Conservation (phyloP, 2,888 invertebrate species). For the Crocallis elinguaria region DNA sequence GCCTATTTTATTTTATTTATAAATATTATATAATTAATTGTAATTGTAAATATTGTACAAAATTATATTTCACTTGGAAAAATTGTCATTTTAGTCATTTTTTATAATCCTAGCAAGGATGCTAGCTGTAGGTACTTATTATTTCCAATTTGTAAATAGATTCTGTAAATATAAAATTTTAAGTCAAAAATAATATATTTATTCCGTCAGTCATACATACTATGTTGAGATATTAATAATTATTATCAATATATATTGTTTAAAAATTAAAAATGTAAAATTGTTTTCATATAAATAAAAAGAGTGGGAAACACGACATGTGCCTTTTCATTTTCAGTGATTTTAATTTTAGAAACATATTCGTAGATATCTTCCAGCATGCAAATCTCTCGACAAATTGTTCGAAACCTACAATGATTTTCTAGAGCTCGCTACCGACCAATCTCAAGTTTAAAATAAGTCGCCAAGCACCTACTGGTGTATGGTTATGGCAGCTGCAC, state of each 20-base stretch:
- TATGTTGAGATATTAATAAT: constrained; percentile 62
- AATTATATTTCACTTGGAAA: constrained; percentile 36
- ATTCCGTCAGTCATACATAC: constrained; percentile 77
- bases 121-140: constrained; percentile 56
- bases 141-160: constrained; percentile 68
- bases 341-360: too few species aligned
- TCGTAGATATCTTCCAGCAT: too few species aligned
- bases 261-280: constrained; percentile 76
- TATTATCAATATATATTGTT: constrained; percentile 77
- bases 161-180: constrained; percentile 69
- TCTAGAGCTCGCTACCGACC: too few species aligned
- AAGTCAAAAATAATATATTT: constrained; percentile 70
- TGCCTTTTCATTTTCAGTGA: too few species aligned
- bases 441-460: too few species aligned
- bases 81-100: constrained; percentile 44
- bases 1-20: background rate
- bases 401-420: too few species aligned
- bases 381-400: too few species aligned
- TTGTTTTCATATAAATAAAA: constrained; percentile 82
- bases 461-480: too few species aligned
- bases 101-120: constrained; percentile 62
- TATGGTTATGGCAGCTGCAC: too few species aligned
- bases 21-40: background rate
- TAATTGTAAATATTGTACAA: constrained; percentile 77
- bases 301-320: constrained; percentile 49